phyloP scores from a whole-genome alignment of 23 tunicate species.

The Phallusia fumigata region DNA sequence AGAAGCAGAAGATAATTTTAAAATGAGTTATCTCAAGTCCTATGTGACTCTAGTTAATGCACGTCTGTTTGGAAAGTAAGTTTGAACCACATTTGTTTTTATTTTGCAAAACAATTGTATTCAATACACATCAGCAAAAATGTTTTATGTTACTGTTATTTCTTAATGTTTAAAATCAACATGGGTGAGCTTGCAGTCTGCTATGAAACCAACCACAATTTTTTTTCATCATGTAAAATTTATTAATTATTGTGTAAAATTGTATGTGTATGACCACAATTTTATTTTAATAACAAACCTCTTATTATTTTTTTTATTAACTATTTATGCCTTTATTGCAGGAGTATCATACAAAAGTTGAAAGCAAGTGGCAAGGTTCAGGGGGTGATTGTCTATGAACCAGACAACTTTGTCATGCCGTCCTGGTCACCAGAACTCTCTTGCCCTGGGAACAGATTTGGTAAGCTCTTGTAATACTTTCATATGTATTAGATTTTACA shows the following conservation, averaged over 20 bases:
- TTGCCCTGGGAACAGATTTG: conserved; percentile 56
- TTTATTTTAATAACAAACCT: not conserved
- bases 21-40: not conserved
- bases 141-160: too few species aligned
- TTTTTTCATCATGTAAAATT: not conserved
- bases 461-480: conserved; percentile 16
- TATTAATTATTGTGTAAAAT: not conserved
- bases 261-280: not conserved
- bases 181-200: too few species aligned
- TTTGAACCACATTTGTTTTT: not conserved
- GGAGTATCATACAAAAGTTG: conserved; percentile 24
- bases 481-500: not conserved
- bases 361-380: conserved; percentile 28
- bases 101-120: too few species aligned
- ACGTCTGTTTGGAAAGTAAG: conserved; percentile 43
- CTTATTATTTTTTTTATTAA: too few species aligned
- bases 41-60: conserved; percentile 56
- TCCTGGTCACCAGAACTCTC: conserved; percentile 67
- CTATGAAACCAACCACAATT: too few species aligned
- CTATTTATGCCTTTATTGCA: not conserved
- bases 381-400: conserved; percentile 62
- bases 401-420: conserved; percentile 24
- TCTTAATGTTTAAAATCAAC: too few species aligned
- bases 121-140: too few species aligned
- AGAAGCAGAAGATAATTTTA: not conserved